phyloP scores from a whole-genome alignment of 2,888 invertebrate genomes.

The Prosopocoilus inquinatus region DNA sequence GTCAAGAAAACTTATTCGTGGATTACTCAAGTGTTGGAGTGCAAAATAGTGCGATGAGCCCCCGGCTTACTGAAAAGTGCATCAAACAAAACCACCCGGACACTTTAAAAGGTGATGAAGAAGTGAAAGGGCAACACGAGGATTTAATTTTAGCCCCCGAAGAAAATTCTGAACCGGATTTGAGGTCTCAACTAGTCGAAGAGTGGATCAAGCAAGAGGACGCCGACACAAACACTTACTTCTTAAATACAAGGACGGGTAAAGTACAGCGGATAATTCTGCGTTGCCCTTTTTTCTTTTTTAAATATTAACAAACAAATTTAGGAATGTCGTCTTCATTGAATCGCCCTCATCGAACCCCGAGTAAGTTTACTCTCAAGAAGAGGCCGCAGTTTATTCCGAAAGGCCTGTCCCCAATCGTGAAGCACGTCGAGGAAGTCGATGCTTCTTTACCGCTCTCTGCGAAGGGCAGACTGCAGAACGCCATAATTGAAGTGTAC shows the following conservation, averaged over 20 bases:
- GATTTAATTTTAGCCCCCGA: too few relatives aligned
- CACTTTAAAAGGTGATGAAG: too few relatives aligned
- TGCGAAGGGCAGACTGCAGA: slow-evolving; percentile 39
- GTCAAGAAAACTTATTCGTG: too few relatives aligned
- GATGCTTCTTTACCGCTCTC: slow-evolving; percentile 39
- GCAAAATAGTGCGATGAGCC: too few relatives aligned
- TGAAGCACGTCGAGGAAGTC: slow-evolving; percentile 43
- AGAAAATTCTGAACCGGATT: too few relatives aligned
- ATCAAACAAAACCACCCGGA: too few relatives aligned
- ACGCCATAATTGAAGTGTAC: slow-evolving; percentile 40
- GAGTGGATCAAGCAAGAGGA: not conserved
- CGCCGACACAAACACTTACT: not conserved
- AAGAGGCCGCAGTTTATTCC: slow-evolving; percentile 56
- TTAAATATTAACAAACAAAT: slow-evolving; percentile 4
- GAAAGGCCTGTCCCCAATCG: slow-evolving; percentile 61
- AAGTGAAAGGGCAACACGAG: too few relatives aligned
- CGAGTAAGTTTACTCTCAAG: slow-evolving; percentile 46
- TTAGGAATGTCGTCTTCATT: slow-evolving; percentile 38
- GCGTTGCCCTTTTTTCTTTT: not conserved
- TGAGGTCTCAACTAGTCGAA: not conserved
- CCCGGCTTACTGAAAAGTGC: too few relatives aligned
- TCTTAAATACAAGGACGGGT: not conserved
- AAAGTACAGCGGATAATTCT: not conserved
- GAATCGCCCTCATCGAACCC: slow-evolving; percentile 27
- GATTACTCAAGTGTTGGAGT: too few relatives aligned